Evolutionary conservation across 35 echinoderm and acorn worm species (phyloP).

Genomic region (Diadema setosum): DNA sequence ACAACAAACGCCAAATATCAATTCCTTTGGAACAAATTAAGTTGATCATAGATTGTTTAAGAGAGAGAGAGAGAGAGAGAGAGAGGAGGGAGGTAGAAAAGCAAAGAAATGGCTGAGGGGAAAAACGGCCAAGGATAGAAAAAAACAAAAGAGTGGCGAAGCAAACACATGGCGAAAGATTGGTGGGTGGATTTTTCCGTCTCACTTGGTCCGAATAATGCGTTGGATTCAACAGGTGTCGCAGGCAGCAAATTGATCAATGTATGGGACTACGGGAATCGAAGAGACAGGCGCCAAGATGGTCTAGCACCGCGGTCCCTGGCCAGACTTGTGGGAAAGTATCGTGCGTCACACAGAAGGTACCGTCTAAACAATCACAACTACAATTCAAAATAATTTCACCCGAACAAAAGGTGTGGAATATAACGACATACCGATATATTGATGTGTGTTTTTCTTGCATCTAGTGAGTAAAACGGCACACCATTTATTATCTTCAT

Average conservation of each 20-base stretch:
- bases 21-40: no score
- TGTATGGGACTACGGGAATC: constrained; percentile 22
- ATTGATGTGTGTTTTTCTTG: neutral
- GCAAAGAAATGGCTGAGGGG: neutral
- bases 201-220: neutral
- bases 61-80: constrained; percentile 9
- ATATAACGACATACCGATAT: neutral
- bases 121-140: neutral
- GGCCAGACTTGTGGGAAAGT: neutral
- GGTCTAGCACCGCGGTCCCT: neutral
- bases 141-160: constrained; percentile 34
- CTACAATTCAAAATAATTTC: neutral
- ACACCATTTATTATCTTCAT: no score
- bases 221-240: neutral
- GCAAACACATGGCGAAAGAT: constrained; percentile 1
- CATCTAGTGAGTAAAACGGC: no score
- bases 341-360: neutral
- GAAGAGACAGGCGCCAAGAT: neutral
- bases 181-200: constrained; percentile 18
- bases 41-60: no score
- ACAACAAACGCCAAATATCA: no score
- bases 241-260: neutral
- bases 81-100: neutral
- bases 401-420: neutral
- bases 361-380: neutral